Evolutionary conservation across 2,113 vertebrate species (phyloP).

Genomic region (Pungitius pungitius): DNA sequence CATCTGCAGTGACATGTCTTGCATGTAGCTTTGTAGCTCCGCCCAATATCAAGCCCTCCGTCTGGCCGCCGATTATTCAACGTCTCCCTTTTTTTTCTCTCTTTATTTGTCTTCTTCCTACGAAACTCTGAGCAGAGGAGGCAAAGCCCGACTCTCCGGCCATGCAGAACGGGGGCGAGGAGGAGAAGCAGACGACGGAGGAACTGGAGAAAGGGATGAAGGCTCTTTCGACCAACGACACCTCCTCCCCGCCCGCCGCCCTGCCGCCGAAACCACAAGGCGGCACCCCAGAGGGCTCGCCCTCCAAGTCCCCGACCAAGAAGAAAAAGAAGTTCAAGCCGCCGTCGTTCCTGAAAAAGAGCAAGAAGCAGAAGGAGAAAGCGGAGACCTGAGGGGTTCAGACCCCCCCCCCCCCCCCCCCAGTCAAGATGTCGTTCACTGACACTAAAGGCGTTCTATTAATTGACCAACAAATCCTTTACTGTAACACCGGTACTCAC

Average conservation of each 20-base stretch:
- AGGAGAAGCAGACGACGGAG: constrained; percentile 81
- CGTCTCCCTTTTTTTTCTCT: constrained; percentile 8
- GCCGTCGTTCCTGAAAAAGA: constrained; percentile 97
- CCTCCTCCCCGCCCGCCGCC: constrained; percentile 78
- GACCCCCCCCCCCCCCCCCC: background rate
- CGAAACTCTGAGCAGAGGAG: constrained; percentile 68
- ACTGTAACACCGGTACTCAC: constrained; percentile 43
- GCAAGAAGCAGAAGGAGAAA: constrained; percentile 96
- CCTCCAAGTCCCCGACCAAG: constrained; percentile 96
- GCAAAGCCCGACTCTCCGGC: constrained; percentile 62
- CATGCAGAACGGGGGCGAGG: constrained; percentile 87
- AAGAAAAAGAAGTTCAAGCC: constrained; percentile 99
- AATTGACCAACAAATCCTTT: constrained; percentile 21
- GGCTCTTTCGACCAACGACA: constrained; percentile 82
- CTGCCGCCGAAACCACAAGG: constrained; percentile 77
- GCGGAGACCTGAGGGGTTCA: constrained; percentile 85
- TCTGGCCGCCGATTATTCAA: constrained; percentile 1
- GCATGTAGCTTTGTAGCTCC: constrained; percentile 54
- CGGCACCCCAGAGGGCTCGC: constrained; percentile 91
- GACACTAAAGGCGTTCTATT: constrained; percentile 10
- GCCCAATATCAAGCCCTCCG: background rate
- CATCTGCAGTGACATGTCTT: constrained; percentile 38
- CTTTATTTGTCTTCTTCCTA: background rate
- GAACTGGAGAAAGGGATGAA: constrained; percentile 85
- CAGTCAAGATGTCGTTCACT: constrained; percentile 39